Base-by-base conservation (phyloP, 2,797 vertebrate genomes). In the Rhinogobio ventralis region DNA sequence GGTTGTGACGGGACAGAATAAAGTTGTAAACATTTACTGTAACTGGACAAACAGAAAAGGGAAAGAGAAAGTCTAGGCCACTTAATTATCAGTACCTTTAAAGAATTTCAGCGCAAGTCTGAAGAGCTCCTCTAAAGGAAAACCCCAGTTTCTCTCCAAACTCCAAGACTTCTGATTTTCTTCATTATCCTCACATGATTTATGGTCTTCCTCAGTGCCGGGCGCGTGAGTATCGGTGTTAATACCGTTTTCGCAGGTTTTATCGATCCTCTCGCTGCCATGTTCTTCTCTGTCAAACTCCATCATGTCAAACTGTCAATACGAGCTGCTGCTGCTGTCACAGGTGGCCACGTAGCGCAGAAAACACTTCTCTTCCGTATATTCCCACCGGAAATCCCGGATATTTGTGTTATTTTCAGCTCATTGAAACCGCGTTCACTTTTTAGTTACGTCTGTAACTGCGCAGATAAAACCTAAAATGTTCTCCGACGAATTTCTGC, bases 71-170 rank as follows among this genome's bases (percentile, higher is more conserved):
- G 42, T 57, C 23, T 36, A 19, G 8, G 14, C 7, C 25, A 53
- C 15, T 64, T 45, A 1, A 10, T 75, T 5, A 53, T 69, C 39
- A 83, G 39, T 95, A 99, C 98, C 97, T 97, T 98, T 98, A 88
- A 98, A 98, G 88, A 99, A 99, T 90, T 95, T 96, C 72, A 98
- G 94, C 10, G 97, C 96, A 93, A 99, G 93, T 57, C 95, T 94
- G 92, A 98, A 98, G 0, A 98, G 94, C 91, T 98, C 97, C 66
- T 95, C 95, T 83, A 98, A 90, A 82, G 95, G 92, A 91, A 99
- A 98, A 82, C 98, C 97, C 97, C 97, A 99, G 92, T 95, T 96
- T 92, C 91, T 95, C 92, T 97, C 97, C 89, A 96, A 66, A 46
- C n/a, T 93, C 1, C 91, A 91, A 71, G 91, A 53, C 19, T 82